Base-by-base conservation (phyloP, 2,888 invertebrate genomes). In the Ectropis crepuscularia region DNA sequence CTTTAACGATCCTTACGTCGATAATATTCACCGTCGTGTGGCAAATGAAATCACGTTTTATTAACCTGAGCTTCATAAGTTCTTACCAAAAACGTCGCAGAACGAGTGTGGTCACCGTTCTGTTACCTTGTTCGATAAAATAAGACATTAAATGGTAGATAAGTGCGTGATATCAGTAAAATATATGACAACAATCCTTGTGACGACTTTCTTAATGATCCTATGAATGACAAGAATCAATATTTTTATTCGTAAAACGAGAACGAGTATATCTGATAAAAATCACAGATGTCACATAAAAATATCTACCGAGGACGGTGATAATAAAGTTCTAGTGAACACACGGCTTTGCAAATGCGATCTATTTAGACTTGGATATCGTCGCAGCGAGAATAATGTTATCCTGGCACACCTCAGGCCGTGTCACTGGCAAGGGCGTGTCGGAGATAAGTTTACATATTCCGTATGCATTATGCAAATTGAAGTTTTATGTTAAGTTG, bases 391-490 rank as follows among this genome's bases (percentile, higher is more conserved):
- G 89, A 89, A 90, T 90, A 92, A 92, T 92, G 89, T 87, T 87
- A 89, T 89, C 89, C 89, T 74, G 90, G 87, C 91, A 81, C 90
- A 87, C 90, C 92, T 89, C 88, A 85, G 77, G 74, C 82, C 83
- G 81, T 88, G 90, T 90, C 91, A 90, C 88, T 81, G 79, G 83
- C 83, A 87, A 88, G 91, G 91, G 91, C 88, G 92, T 89, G 91
- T 87, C 89, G 73, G 79, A 89, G 90, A 90, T 90, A 89, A 89
- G 88, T 91, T 90, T 89, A 91, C 89, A 90, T 91, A 91, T 90
- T 90, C 89, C 80, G 87, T 88, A 91, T 92, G 90, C 89, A 92
- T 92, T 91, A 92, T 92, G 92, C 90, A 89, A 89, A 92, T 90
- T 85, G 87, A 85, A 88, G 87, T 90, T 91, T 92, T 92, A 92